A percentile compares a stretch with the other conserved stretches of the same genome.
Evolutionary conservation across 1,140 invertebrate genomes (phyloP).

Genomic region (Bombus fervidus): DNA sequence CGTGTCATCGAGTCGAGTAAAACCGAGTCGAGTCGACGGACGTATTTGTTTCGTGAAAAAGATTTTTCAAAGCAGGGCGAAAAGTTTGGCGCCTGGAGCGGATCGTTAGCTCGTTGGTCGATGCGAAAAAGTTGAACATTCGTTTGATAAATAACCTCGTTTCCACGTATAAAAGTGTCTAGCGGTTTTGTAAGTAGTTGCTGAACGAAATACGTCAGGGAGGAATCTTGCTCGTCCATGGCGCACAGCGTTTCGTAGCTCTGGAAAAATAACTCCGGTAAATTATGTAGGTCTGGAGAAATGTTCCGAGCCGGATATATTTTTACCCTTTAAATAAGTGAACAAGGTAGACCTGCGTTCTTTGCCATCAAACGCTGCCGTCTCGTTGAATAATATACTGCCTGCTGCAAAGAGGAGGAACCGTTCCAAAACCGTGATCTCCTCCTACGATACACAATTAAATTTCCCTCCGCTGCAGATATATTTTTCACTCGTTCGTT

Average conservation of each 20-base stretch:
- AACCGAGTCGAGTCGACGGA: no score
- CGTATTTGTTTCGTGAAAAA: not conserved
- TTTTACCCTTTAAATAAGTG: conserved; percentile 66
- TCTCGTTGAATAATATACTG: conserved; percentile 63
- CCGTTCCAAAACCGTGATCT: conserved; percentile 39
- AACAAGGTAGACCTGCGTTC: conserved; percentile 57
- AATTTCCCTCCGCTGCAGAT: conserved; percentile 11
- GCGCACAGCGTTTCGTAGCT: not conserved
- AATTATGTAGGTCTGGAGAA: conserved; percentile 43
- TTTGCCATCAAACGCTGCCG: conserved; percentile 54
- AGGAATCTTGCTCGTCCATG: not conserved
- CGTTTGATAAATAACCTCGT: conserved; percentile 16
- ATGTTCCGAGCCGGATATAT: conserved; percentile 43
- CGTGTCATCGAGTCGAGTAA: no score
- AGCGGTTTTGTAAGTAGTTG: not conserved
- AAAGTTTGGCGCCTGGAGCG: not conserved
- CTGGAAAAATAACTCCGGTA: conserved; percentile 45
- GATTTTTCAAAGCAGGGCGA: not conserved
- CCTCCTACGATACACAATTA: conserved; percentile 40
- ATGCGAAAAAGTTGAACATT: not conserved
- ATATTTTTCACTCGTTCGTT: conserved; percentile 18
- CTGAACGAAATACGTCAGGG: conserved; percentile 11
- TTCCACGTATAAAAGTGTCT: not conserved
- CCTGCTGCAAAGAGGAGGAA: conserved; percentile 7
- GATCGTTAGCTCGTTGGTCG: not conserved